Evolutionary conservation across 1,140 invertebrate species (phyloP).

Genomic region (Aphelenchoides fujianensis): DNA sequence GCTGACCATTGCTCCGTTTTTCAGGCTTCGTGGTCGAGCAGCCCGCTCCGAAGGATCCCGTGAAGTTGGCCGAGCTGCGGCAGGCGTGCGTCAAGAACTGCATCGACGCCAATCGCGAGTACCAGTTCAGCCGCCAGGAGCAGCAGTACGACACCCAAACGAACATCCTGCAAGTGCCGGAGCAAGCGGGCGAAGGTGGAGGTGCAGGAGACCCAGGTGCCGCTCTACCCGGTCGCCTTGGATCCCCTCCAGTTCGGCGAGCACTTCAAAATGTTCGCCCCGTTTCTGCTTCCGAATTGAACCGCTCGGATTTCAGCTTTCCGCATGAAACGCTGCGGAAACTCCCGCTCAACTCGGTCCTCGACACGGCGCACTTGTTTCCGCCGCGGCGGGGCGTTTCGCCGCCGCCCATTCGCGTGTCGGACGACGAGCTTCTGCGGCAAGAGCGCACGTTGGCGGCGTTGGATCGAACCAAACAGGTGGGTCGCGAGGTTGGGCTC

Average conservation of each 20-base stretch:
- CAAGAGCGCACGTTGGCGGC: constrained; percentile 10
- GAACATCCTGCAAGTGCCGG: background rate
- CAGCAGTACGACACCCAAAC: constrained; percentile 24
- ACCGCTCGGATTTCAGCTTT: constrained; percentile 36
- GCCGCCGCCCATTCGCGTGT: constrained; percentile 32
- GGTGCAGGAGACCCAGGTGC: constrained; percentile 41
- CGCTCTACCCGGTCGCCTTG: constrained; percentile 44
- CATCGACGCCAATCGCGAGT: constrained; percentile 19
- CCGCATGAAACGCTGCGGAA: constrained; percentile 21
- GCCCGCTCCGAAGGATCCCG: background rate
- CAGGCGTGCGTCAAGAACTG: constrained; percentile 1
- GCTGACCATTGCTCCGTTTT: too few relatives aligned
- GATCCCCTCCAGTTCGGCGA: constrained; percentile 36
- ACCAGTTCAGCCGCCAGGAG: background rate
- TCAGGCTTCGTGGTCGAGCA: background rate
- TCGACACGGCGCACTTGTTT: constrained; percentile 44
- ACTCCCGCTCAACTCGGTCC: constrained; percentile 39
- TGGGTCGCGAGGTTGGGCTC: constrained; percentile 10
- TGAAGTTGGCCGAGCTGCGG: constrained; percentile 18
- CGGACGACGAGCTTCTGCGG: constrained; percentile 38
- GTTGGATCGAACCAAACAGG: constrained; percentile 13
- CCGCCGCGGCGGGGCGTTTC: constrained; percentile 37
- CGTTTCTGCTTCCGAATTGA: constrained; percentile 25
- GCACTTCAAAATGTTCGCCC: constrained; percentile 27
- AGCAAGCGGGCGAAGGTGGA: constrained; percentile 32